Base-by-base conservation (phyloP, 2,888 invertebrate species). In the Cataglyphis altisquamis region DNA sequence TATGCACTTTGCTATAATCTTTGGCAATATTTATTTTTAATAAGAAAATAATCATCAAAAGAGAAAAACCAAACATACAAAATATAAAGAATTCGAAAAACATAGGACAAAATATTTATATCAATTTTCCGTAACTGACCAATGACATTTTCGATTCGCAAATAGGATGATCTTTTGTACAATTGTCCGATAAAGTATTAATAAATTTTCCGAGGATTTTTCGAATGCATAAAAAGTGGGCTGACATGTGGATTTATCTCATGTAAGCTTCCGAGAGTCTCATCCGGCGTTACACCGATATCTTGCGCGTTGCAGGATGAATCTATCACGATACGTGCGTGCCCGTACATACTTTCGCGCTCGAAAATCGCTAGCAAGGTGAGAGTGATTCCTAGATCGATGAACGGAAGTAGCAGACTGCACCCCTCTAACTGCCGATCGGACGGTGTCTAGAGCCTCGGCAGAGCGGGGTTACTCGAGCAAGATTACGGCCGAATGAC, bases 401-500 rank as follows among this genome's bases (percentile, higher is more conserved):
- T 48, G 48, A 48, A 36, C 45, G 72, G 60, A 72, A 80, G 60
- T 55, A 36, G 72, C 15, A 60, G 21, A 60, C n/a, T 45, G 78
- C 29, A 41, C 5, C 21, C 3, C 60, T 72, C 45, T 74, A 52
- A 81, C 64, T 63, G 64, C 21, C 62, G 70, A 78, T 55, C 63
- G 73, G 8, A 73, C 68, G 62, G 25, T 72, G 72, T 74, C 83
- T 74, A 68, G 70, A 68, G 64, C 32, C 62, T 25, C 55, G 73
- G 36, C 64, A 39, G 74, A 74, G 64, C 52, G 85, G 9, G 82
- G 62, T 75, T 72, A 75, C 75, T 74, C 82, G 83, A 63, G 52
- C 45, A 78, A 45, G 72, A 39, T 77, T 72, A 78, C 84, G 84
- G 75, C 78, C 75, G 70, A 62, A 29, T 74, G 68, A 70, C 84